A percentile compares a stretch with the other conserved stretches of the same genome.
These are phyloP conservation scores for Drosophila paramelanica DNA, from an alignment of 2,888 invertebrate species.

Conservation along the genomic window DNA sequence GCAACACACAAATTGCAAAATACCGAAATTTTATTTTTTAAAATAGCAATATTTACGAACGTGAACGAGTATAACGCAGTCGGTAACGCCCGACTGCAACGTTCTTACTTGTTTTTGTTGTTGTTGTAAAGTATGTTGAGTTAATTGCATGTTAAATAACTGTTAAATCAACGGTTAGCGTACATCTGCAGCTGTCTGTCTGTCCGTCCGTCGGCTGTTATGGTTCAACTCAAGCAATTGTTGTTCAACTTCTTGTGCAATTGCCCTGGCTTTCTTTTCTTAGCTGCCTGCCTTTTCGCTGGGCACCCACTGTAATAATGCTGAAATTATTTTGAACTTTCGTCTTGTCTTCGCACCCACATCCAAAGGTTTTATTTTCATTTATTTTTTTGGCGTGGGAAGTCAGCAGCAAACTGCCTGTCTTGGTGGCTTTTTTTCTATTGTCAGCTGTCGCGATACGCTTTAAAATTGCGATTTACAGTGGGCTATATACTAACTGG, in stretches of 20 bases:
- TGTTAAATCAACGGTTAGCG: constrained; percentile 74
- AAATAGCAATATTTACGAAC: too few species aligned
- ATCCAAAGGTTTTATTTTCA: constrained; percentile 20
- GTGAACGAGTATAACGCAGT: too few species aligned
- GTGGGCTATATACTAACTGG: constrained; percentile 29
- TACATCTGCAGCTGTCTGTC: constrained; percentile 48
- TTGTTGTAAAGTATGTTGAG: constrained; percentile 44
- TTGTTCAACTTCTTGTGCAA: constrained; percentile 68
- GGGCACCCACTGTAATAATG: constrained; percentile 65
- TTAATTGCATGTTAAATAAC: constrained; percentile 81
- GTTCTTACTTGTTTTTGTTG: too few species aligned
- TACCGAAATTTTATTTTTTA: too few species aligned
- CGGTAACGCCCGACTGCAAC: too few species aligned
- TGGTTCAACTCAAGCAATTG: constrained; percentile 59
- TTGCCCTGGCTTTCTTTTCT: constrained; percentile 40
- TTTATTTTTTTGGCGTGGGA: constrained; percentile 50
- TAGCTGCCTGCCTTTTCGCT: constrained; percentile 25
- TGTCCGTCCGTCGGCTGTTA: constrained; percentile 31
- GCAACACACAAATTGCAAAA: too few species aligned
- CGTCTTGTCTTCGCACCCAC: constrained; percentile 64
- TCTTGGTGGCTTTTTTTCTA: constrained; percentile 10
- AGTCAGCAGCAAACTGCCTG: constrained; percentile 27
- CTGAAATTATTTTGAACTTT: constrained; percentile 79
- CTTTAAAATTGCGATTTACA: constrained; percentile 26
- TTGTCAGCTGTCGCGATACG: constrained; percentile 39